Evolutionary conservation across 2,113 vertebrate genomes (phyloP), one percentile per base, ranked within the genome.

Genomic region (Xenotilapia leptura): DNA sequence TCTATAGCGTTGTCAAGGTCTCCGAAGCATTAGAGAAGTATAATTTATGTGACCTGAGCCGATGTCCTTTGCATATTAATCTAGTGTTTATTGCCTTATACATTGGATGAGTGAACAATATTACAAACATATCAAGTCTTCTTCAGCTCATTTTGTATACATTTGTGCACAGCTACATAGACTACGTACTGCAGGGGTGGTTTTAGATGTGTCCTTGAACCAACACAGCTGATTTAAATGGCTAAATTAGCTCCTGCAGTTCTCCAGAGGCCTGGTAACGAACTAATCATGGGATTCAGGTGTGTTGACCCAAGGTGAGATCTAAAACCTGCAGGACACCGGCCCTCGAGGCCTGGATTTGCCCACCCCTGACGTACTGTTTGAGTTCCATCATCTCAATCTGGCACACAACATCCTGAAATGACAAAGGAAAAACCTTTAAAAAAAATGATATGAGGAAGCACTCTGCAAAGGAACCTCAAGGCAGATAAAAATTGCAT

Each of bases 311-410:
- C n/a, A 54, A 3, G 53, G 53, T 54, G 53, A 54, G 3, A 23
- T 54, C 53, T 54, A 23, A 54, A 54, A 54, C 0, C 53, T 54
- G 53, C n/a, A 54, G 0, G n/a, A 54, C 53, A 54, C n/a, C 0
- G 2, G 53, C 3, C n/a, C 53, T 55, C 2, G 2, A 0, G 53
- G 53, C 10, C 53, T 55, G n/a, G 10, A 55, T 0, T 55, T 55
- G 6, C 53, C 6, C n/a, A 55, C 6, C 53, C n/a, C 2, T 54
- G 53, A 23, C 1, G 23, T 10, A 26, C 21, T 45, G 1, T 21
- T 42, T 42, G 38, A 70, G 7, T 23, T 42, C 12, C 36, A 23
- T 21, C 38, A 70, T 42, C n/a, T 70, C n/a, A 70, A 15, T 70
- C 38, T 6, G 13, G 5, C 38, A 42, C 19, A 21, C 36, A 70